phyloP scores from a whole-genome alignment of 2,797 vertebrate genomes.

The Neoniphon sammara region DNA sequence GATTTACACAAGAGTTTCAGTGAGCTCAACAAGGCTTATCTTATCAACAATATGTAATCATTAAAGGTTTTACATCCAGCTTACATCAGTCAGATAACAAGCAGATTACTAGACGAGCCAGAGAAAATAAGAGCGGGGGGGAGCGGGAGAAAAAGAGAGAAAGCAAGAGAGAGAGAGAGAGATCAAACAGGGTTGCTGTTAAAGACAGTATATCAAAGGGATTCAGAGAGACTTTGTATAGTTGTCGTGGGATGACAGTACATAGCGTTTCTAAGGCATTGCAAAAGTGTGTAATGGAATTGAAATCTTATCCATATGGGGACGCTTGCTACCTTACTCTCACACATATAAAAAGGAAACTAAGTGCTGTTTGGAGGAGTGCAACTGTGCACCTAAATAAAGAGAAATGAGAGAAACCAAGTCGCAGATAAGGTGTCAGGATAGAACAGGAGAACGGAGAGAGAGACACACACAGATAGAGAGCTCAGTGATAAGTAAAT shows the following conservation, averaged over 20 bases:
- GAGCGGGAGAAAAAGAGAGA: slow-evolving; percentile 17
- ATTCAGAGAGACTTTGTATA: slow-evolving; percentile 10
- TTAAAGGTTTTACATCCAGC: slow-evolving; percentile 66
- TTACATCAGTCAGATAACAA: slow-evolving; percentile 73
- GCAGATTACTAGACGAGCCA: slow-evolving; percentile 43
- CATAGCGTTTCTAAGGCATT: slow-evolving; percentile 24
- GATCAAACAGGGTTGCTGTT: slow-evolving; percentile 19
- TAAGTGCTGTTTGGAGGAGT: slow-evolving; percentile 56
- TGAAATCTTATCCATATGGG: slow-evolving; percentile 25
- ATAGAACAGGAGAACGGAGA: slow-evolving; percentile 1
- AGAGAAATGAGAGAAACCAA: slow-evolving; percentile 29
- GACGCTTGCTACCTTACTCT: slow-evolving; percentile 32
- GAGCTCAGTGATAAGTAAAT: background rate
- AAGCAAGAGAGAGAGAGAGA: slow-evolving; percentile 21
- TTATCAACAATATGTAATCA: slow-evolving; percentile 63
- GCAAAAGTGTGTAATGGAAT: slow-evolving; percentile 21
- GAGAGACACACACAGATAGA: background rate
- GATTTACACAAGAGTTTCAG: slow-evolving; percentile 38
- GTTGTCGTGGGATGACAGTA: slow-evolving; percentile 11
- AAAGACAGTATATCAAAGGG: slow-evolving; percentile 36
- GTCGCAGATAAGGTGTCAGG: too few relatives aligned
- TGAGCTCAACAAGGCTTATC: slow-evolving; percentile 58
- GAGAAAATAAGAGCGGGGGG: slow-evolving; percentile 22
- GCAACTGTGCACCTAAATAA: slow-evolving; percentile 23
- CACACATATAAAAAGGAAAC: slow-evolving; percentile 29